Evolutionary conservation across 1,140 invertebrate species (phyloP).

Genomic region (Laodelphax striatellus): DNA sequence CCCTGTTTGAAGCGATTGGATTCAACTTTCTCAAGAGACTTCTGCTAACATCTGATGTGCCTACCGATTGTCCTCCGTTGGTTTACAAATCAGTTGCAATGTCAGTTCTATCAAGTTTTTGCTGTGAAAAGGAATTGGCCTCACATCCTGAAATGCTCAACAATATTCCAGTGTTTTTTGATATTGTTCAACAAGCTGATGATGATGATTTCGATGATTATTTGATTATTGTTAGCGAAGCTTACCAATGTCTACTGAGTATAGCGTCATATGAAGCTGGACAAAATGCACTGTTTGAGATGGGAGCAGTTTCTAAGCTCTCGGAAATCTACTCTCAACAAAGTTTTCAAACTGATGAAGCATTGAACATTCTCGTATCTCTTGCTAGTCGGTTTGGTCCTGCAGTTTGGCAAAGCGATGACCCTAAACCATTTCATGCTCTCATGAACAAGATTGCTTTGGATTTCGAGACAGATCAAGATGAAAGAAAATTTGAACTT

Average conservation of each 20-base stretch:
- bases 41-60: slow-evolving; percentile 56
- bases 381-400: slow-evolving; percentile 54
- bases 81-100: slow-evolving; percentile 84
- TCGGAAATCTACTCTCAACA: slow-evolving; percentile 73
- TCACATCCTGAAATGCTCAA: slow-evolving; percentile 68
- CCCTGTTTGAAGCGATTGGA: slow-evolving; percentile 80
- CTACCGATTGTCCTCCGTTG: slow-evolving; percentile 69
- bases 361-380: slow-evolving; percentile 61
- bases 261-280: slow-evolving; percentile 61
- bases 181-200: slow-evolving; percentile 67
- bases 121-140: slow-evolving; percentile 61
- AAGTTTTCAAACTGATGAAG: slow-evolving; percentile 77
- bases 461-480: slow-evolving; percentile 78
- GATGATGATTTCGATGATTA: slow-evolving; percentile 61
- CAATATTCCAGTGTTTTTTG: slow-evolving; percentile 65
- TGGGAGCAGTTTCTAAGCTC: slow-evolving; percentile 66
- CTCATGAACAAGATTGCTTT: slow-evolving; percentile 72
- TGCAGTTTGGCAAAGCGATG: slow-evolving; percentile 55
- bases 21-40: slow-evolving; percentile 71
- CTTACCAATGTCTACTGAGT: slow-evolving; percentile 69
- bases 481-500: slow-evolving; percentile 77
- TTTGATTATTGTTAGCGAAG: slow-evolving; percentile 76
- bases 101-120: slow-evolving; percentile 72
- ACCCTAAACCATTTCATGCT: slow-evolving; percentile 60
- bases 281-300: slow-evolving; percentile 58